These are phyloP conservation scores for Clarias macrocephalus DNA, from an alignment of 2,113 vertebrate species.

Conservation along the genomic window DNA sequence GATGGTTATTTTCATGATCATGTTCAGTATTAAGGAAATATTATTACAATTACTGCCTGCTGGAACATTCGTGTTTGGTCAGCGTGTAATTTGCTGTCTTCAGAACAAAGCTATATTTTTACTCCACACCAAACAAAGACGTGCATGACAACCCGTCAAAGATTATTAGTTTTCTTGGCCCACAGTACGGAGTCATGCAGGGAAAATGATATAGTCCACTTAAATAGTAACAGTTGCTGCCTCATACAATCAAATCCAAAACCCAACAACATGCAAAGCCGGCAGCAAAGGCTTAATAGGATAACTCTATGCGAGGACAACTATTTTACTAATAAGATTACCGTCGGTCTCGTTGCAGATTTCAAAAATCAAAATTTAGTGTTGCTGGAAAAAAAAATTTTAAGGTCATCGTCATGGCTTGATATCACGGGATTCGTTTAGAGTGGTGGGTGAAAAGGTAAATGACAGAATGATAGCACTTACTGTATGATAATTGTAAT, in stretches of 20 bases:
- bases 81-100: slow-evolving; percentile 16
- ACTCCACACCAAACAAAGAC: neutral
- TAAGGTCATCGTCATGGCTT: neutral
- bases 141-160: neutral
- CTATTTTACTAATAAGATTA: neutral
- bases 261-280: neutral
- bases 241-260: neutral
- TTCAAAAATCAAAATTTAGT: neutral
- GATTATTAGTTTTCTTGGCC: neutral
- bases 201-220: neutral
- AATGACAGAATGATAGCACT: neutral
- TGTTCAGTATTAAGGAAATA: neutral
- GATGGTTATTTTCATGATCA: neutral
- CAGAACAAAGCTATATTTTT: slow-evolving; percentile 29
- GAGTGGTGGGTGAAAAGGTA: neutral
- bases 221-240: neutral
- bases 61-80: neutral
- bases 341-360: neutral
- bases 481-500: neutral
- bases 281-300: neutral
- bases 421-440: neutral
- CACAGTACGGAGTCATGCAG: neutral
- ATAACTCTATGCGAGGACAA: neutral
- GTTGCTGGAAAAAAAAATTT: neutral
- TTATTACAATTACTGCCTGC: neutral